Base-by-base conservation (phyloP, 1,140 invertebrate species). In the Heliconius hermathena region DNA sequence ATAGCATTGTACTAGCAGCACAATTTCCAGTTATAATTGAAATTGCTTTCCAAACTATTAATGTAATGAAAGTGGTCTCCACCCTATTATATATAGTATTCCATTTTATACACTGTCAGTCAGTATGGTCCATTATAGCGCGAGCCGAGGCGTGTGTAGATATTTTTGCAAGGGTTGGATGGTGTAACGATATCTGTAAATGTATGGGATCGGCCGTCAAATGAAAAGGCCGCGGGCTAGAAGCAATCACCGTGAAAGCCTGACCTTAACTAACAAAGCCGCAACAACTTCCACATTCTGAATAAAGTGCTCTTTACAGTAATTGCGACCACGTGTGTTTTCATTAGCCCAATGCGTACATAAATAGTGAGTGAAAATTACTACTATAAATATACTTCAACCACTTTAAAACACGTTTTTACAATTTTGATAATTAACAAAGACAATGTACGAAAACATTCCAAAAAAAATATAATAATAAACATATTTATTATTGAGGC, bases 171-270 rank as follows among this genome's bases (percentile, higher is more conserved):
- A 46, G 80, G 76, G 80, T 77, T 77, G 75, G 75, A 74, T 74
- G 76, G 46, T 81, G 33, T 78, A 78, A 72, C 60, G 80, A 71
- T 78, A 78, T 72, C 73, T 77, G 57, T 72, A 76, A 77, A 81
- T 81, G 78, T 80, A 80, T 80, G 77, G 75, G 81, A 82, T 60
- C 66, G 76, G 52, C 80, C 76, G 80, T 81, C 80, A 75, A 80
- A 78, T 84, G 81, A 84, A 82, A 84, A 84, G 77, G 81, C 81
- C 78, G 54, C 76, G 36, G 76, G 82, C 80, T 79, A 83, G 81
- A 85, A 85, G 84, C 88, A 91, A 91, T 91, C 88, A 88, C 84
- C 77, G 84, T 86, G 83, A 91, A 88, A 88, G 87, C 83, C 83
- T 85, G 83, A 84, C 87, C 85, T 82, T 84, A 83, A 85, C 85